Evolutionary conservation across 2,113 vertebrate species (phyloP).

Genomic region (Xerus inauris): DNA sequence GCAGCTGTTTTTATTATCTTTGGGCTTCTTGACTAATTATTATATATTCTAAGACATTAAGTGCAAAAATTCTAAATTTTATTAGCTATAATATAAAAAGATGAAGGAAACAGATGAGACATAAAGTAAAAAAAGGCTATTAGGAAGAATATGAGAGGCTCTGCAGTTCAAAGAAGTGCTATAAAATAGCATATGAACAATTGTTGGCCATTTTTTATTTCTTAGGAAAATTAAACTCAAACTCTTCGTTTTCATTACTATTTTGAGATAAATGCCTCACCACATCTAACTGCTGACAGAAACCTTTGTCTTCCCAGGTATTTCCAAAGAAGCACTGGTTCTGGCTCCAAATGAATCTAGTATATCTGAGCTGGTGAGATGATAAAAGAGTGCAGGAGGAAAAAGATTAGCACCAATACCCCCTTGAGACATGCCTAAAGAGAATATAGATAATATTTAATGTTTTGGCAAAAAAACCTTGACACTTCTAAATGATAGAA

Average conservation of each 20-base stretch:
- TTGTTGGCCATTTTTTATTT: background rate
- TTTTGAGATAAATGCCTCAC: background rate
- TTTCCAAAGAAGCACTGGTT: background rate
- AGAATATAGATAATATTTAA: background rate
- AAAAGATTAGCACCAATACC: background rate
- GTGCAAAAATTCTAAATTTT: background rate
- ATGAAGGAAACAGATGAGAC: background rate
- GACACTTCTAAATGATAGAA: background rate
- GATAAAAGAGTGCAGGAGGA: background rate
- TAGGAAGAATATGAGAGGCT: background rate
- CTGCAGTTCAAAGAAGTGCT: background rate
- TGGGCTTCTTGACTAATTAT: background rate
- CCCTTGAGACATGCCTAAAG: background rate
- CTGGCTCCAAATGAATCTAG: background rate
- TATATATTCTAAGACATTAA: background rate
- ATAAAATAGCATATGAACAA: background rate
- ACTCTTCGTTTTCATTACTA: background rate
- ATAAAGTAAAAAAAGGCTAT: background rate
- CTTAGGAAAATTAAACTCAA: background rate
- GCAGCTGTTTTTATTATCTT: background rate
- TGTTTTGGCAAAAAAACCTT: background rate
- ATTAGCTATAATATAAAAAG: background rate
- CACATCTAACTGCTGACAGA: background rate
- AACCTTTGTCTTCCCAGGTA: background rate
- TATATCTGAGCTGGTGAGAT: background rate